Evolutionary conservation across 2,113 vertebrate species (phyloP).

Genomic region (Thamnaconus septentrionalis): DNA sequence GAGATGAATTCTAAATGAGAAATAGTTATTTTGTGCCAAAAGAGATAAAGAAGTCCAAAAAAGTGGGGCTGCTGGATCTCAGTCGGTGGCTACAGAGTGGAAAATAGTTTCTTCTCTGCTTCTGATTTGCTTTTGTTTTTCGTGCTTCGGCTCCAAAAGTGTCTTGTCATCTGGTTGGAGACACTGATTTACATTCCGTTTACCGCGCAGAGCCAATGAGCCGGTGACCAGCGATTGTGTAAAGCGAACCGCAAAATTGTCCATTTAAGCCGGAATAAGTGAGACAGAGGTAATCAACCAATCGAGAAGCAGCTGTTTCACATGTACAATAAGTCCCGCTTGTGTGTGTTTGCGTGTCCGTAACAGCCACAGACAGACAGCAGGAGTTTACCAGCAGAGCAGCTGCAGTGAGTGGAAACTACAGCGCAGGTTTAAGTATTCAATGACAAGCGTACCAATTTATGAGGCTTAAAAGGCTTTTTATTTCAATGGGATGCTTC

Average conservation of each 20-base stretch:
- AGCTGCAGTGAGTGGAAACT: slow-evolving; percentile 6
- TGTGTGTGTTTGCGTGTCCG: background rate
- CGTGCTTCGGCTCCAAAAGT: too few relatives aligned
- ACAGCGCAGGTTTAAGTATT: background rate
- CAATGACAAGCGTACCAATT: slow-evolving; percentile 10
- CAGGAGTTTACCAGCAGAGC: slow-evolving; percentile 8
- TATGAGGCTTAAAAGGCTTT: slow-evolving; percentile 10
- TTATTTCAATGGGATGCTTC: too few relatives aligned
- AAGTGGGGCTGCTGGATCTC: too few relatives aligned
- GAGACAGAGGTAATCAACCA: background rate
- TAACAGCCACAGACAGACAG: background rate
- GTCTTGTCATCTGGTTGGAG: too few relatives aligned
- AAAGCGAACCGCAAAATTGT: background rate
- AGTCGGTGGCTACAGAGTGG: too few relatives aligned
- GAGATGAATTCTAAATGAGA: too few relatives aligned
- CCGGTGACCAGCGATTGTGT: too few relatives aligned
- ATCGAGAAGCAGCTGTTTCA: background rate
- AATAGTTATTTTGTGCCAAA: too few relatives aligned
- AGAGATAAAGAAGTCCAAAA: too few relatives aligned
- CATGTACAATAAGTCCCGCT: background rate
- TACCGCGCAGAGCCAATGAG: too few relatives aligned
- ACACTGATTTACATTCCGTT: too few relatives aligned
- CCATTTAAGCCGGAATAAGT: background rate
- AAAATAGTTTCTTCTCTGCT: too few relatives aligned
- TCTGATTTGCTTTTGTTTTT: background rate